Base-by-base conservation (phyloP, 2,113 vertebrate genomes). In the Sorex fumeus region DNA sequence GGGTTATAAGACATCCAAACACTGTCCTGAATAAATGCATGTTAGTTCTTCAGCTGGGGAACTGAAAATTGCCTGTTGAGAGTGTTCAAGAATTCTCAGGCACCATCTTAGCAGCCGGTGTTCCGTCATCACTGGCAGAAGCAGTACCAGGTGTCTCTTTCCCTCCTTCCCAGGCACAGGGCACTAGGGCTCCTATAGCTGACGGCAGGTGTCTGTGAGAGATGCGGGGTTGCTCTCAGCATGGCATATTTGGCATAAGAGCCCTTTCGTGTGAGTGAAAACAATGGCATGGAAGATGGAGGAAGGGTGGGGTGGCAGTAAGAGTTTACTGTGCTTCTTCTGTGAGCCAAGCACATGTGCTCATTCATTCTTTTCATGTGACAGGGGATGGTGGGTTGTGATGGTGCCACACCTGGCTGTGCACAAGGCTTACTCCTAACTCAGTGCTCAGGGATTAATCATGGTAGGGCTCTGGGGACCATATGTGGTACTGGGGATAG, bases 1-100 rank as follows among this genome's bases (percentile, higher is more conserved):
- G 10, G 34, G 40, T 19, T n/a, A 28, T 64, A 23, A 88, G 30
- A 25, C 50, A 4, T 15, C 30, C 81, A 57, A 72, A 79, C 9
- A 5, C 6, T 27, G 28, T 9, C n/a, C 45, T 88, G 64, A 43
- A n/a, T 34, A 50, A 50, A 50, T 50, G 47, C 47, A 50, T 50
- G 47, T 50, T 50, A 10, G 47, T 50, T 50, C 47, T 50, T 15
- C 67, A 70, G 34, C 40, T 40, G 40, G 78, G 45, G 45, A 30
- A 84, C 21, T 53, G 45, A 91, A 85, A 82, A 36, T 2, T 72
- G 27, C 40, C 64, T 86, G 53, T 82, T 28, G 64, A 57, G 70
- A 87, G 45, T 23, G 75, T 91, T 70, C 53, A 79, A 79, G 57
- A 78, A 74, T 40, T 34, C 62, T 74, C 40, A 27, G 13, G 28